phyloP scores from a whole-genome alignment of 1,140 invertebrate genomes.

The Campoletis sonorensis region DNA sequence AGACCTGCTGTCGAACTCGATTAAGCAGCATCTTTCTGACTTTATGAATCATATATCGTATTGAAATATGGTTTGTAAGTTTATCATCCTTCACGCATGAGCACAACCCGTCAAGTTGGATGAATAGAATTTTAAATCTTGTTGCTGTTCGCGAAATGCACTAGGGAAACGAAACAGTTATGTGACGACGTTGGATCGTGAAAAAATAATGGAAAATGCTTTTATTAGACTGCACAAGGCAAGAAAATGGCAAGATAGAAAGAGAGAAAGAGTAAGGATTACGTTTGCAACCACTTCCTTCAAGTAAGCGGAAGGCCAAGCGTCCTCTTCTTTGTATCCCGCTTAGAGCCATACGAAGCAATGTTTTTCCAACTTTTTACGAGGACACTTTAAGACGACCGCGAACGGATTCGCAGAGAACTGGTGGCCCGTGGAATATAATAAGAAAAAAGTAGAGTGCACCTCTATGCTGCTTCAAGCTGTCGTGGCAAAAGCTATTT shows the following conservation, averaged over 20 bases:
- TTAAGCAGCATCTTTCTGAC: not conserved
- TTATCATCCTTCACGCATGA: slow-evolving; percentile 37
- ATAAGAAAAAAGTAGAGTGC: slow-evolving; percentile 30
- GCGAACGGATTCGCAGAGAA: slow-evolving; percentile 15
- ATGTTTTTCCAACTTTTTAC: slow-evolving; percentile 48
- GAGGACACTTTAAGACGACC: slow-evolving; percentile 42
- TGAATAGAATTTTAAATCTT: slow-evolving; percentile 46
- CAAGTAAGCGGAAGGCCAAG: not conserved
- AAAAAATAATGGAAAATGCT: slow-evolving; percentile 63
- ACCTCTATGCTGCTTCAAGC: slow-evolving; percentile 8
- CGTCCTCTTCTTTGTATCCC: slow-evolving; percentile 28
- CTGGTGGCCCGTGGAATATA: slow-evolving; percentile 40
- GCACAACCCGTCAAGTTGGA: slow-evolving; percentile 28
- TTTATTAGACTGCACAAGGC: slow-evolving; percentile 55
- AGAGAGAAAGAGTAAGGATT: not conserved
- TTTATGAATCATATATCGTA: not conserved
- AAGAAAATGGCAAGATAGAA: not conserved
- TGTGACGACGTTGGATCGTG: slow-evolving; percentile 35
- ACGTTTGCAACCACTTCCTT: not conserved
- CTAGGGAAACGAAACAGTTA: not conserved
- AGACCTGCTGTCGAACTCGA: not conserved
- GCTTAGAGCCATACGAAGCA: slow-evolving; percentile 8
- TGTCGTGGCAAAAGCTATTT: not conserved
- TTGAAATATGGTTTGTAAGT: not conserved
- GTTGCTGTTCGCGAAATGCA: not conserved